phyloP scores from a whole-genome alignment of 2,888 invertebrate species.

The Lasioglossum calceatum region DNA sequence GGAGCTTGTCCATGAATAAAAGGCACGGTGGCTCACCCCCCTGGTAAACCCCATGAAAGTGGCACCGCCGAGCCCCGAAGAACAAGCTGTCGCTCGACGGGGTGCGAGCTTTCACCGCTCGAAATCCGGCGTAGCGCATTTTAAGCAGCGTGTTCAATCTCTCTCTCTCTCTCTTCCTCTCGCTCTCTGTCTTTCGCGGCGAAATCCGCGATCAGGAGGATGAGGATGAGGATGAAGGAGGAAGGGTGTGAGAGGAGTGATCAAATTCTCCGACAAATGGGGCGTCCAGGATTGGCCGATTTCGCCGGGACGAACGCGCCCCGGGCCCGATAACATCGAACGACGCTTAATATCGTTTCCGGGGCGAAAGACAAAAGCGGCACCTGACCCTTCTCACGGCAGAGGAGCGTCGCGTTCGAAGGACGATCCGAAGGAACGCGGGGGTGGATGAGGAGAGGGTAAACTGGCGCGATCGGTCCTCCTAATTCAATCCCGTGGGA shows the following conservation, averaged over 20 bases:
- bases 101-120: slow-evolving; percentile 19
- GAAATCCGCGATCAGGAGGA: slow-evolving; percentile 26
- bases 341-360: slow-evolving; percentile 72
- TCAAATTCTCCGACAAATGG: slow-evolving; percentile 64
- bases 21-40: neutral
- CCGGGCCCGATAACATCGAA: slow-evolving; percentile 70
- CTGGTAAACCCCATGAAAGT: slow-evolving; percentile 5
- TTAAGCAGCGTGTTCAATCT: slow-evolving; percentile 27
- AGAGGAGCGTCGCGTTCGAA: slow-evolving; percentile 28
- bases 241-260: slow-evolving; percentile 13
- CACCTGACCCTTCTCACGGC: slow-evolving; percentile 72
- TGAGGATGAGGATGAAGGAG: neutral
- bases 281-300: slow-evolving; percentile 59
- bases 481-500: slow-evolving; percentile 75
- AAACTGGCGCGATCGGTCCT: slow-evolving; percentile 69
- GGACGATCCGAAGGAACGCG: slow-evolving; percentile 46
- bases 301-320: slow-evolving; percentile 45
- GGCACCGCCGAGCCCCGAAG: neutral
- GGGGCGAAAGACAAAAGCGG: slow-evolving; percentile 69
- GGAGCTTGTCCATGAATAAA: slow-evolving; percentile 7
- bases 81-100: slow-evolving; percentile 6
- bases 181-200: neutral
- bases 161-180: neutral
- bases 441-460: slow-evolving; percentile 29
- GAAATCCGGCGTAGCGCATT: slow-evolving; percentile 31